phyloP scores from a whole-genome alignment of 2,797 vertebrate species.

The Benthosema pterotum region DNA sequence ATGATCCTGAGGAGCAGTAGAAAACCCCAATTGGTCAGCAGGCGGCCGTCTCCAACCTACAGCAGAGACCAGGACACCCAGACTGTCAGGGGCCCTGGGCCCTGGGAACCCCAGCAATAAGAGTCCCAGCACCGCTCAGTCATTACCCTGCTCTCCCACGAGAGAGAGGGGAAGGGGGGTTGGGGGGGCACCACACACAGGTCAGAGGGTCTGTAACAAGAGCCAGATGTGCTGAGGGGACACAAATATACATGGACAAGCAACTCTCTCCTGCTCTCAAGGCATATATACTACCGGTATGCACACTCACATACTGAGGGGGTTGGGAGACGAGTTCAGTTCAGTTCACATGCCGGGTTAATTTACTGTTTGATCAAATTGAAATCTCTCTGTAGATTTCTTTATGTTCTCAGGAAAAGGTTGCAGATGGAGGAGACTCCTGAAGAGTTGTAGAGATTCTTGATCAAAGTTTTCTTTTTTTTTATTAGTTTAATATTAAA shows the following conservation, averaged over 20 bases:
- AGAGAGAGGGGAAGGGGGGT: conserved; percentile 43
- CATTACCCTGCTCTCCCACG: conserved; percentile 65
- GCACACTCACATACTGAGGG: conserved; percentile 10
- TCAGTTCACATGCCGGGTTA: too few species aligned
- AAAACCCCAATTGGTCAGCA: conserved; percentile 45
- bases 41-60: conserved; percentile 46
- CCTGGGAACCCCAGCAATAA: conserved; percentile 60
- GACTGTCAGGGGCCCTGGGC: conserved; percentile 40
- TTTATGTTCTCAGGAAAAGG: neutral
- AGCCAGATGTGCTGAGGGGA: conserved; percentile 81
- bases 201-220: conserved; percentile 75
- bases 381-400: neutral
- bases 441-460: neutral
- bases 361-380: conserved; percentile 1
- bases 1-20: conserved; percentile 21
- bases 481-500: too few species aligned
- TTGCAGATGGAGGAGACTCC: neutral
- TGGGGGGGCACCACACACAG: conserved; percentile 63
- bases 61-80: conserved; percentile 62
- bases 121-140: conserved; percentile 51
- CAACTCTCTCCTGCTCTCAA: conserved; percentile 47
- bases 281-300: neutral
- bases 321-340: too few species aligned
- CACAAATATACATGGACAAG: conserved; percentile 55
- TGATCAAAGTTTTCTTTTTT: neutral